Conservation (phyloP, 2,888 invertebrate genomes). For the Oligia fasciuncula region DNA sequence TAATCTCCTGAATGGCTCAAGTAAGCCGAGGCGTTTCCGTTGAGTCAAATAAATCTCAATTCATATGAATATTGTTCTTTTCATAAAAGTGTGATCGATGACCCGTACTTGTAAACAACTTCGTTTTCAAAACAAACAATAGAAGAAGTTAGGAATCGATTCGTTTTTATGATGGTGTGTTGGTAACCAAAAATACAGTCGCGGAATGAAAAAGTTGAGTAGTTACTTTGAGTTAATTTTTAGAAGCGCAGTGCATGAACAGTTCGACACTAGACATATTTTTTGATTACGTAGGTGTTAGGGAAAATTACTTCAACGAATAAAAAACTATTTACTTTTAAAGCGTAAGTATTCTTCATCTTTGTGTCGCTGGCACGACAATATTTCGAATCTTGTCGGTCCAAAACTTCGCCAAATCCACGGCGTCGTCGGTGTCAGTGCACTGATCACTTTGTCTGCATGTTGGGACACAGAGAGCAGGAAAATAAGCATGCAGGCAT, state of each 20-base stretch:
- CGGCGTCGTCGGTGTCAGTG: too few relatives aligned
- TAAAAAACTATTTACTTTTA: too few relatives aligned
- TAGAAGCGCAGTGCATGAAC: background rate
- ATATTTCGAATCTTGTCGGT: too few relatives aligned
- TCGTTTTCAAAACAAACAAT: slow-evolving; percentile 57
- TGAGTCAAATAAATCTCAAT: slow-evolving; percentile 50
- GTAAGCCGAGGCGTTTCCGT: slow-evolving; percentile 32
- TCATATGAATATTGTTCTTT: slow-evolving; percentile 39
- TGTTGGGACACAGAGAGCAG: too few relatives aligned
- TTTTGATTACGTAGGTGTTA: too few relatives aligned
- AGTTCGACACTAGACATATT: background rate
- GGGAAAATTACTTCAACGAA: too few relatives aligned
- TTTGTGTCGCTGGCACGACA: too few relatives aligned
- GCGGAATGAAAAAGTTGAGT: background rate
- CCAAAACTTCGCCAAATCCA: too few relatives aligned
- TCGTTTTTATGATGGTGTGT: slow-evolving; percentile 33
- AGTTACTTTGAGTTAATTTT: background rate
- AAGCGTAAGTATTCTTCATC: too few relatives aligned
- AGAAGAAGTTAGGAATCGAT: background rate
- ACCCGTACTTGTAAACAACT: slow-evolving; percentile 44
- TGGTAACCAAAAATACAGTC: background rate
- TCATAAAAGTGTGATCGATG: slow-evolving; percentile 47
- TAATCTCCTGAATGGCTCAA: slow-evolving; percentile 19
- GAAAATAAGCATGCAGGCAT: too few relatives aligned
- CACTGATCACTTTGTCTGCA: too few relatives aligned